phyloP scores from a whole-genome alignment of 2,113 vertebrate species.

The Phrynocephalus versicolor region DNA sequence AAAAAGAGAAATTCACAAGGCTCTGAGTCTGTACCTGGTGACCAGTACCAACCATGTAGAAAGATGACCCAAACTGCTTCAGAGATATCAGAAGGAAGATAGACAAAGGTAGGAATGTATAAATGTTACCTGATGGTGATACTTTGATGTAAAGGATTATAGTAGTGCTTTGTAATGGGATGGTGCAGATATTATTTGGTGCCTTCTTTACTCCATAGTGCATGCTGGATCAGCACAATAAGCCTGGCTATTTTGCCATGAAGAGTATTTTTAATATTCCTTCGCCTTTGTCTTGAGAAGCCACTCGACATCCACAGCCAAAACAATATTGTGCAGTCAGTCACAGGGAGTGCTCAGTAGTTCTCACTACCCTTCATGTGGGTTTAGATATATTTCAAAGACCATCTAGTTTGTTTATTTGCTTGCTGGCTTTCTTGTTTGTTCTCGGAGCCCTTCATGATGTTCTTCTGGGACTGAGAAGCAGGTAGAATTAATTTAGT shows the following conservation, averaged over 20 bases:
- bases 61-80: background rate
- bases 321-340: background rate
- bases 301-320: background rate
- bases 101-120: background rate
- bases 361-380: background rate
- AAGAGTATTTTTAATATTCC: background rate
- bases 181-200: background rate
- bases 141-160: background rate
- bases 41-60: background rate
- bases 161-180: background rate
- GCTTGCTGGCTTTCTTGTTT: background rate
- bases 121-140: too few relatives aligned
- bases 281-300: background rate
- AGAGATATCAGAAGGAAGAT: background rate
- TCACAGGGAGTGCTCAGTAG: background rate
- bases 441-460: background rate
- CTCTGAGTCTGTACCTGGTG: background rate
- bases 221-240: background rate
- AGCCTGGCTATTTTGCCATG: background rate
- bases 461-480: background rate
- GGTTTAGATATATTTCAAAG: background rate
- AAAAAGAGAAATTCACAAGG: too few relatives aligned
- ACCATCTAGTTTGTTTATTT: background rate
- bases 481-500: background rate
- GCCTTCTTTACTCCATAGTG: background rate